These are phyloP conservation scores for Parnassius orleans DNA, from an alignment of 2,888 invertebrate genomes.

Conservation along the genomic window DNA sequence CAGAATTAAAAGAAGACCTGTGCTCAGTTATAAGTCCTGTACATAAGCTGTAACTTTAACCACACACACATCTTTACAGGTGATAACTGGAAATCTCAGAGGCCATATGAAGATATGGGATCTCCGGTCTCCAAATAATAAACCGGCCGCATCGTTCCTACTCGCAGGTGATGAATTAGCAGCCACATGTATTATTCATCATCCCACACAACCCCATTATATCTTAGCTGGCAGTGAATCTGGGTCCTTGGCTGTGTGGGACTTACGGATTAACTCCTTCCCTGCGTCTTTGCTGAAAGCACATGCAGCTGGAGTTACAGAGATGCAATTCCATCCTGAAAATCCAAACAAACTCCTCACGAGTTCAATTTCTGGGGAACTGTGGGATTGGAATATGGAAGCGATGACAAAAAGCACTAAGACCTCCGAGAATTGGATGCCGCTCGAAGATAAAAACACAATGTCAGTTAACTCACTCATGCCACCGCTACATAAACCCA, in stretches of 20 bases:
- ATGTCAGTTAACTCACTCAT: slow-evolving; percentile 88
- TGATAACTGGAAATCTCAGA: slow-evolving; percentile 91
- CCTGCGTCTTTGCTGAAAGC: slow-evolving; percentile 92
- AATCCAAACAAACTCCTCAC: slow-evolving; percentile 92
- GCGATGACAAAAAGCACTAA: slow-evolving; percentile 63
- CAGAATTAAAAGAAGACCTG: no score
- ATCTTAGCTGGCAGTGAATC: slow-evolving; percentile 91
- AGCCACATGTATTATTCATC: slow-evolving; percentile 88
- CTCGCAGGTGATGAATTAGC: slow-evolving; percentile 87
- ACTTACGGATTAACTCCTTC: slow-evolving; percentile 90
- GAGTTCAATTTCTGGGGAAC: slow-evolving; percentile 83
- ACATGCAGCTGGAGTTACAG: slow-evolving; percentile 88
- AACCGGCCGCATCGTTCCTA: slow-evolving; percentile 86
- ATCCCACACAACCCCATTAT: slow-evolving; percentile 94
- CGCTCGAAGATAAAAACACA: slow-evolving; percentile 84
- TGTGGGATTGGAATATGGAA: slow-evolving; percentile 94
- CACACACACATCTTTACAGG: slow-evolving; percentile 59
- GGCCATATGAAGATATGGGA: slow-evolving; percentile 96
- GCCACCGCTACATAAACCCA: slow-evolving; percentile 86
- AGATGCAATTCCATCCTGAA: slow-evolving; percentile 92
- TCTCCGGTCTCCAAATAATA: slow-evolving; percentile 82
- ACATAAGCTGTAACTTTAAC: background rate
- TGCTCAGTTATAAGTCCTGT: no score
- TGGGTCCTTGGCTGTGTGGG: slow-evolving; percentile 94
- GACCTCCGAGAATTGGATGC: slow-evolving; percentile 81